phyloP scores from a whole-genome alignment of 1,140 invertebrate species.

The fruit fly (Drosophila melanogaster) region Release_6_plus_ISO1_MT NT_037436.4:9189001-9189500 shows the following conservation, averaged over 20 bases:
- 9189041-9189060: constrained; percentile 56
- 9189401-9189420: constrained; percentile 43
- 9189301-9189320: constrained; percentile 67
- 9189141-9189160: constrained; percentile 62
- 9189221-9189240: constrained; percentile 44
- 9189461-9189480: constrained; percentile 58
- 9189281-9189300: constrained; percentile 33
- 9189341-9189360: constrained; percentile 78
- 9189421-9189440: constrained; percentile 10
- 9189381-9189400: constrained; percentile 26
- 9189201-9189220: constrained; percentile 63
- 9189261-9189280: not conserved
- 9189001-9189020: constrained; percentile 5
- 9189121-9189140: constrained; percentile 37
- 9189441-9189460: not conserved
- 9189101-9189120: constrained; percentile 72
- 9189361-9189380: constrained; percentile 71
- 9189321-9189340: constrained; percentile 80
- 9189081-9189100: constrained; percentile 70
- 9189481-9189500: constrained; percentile 62
- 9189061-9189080: constrained; percentile 55
- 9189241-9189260: constrained; percentile 67
- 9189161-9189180: constrained; percentile 80
- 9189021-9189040: constrained; percentile 24
- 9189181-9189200: too few species aligned